Conservation (phyloP, 2,888 invertebrate species). For the Hyposoter didymator region DNA sequence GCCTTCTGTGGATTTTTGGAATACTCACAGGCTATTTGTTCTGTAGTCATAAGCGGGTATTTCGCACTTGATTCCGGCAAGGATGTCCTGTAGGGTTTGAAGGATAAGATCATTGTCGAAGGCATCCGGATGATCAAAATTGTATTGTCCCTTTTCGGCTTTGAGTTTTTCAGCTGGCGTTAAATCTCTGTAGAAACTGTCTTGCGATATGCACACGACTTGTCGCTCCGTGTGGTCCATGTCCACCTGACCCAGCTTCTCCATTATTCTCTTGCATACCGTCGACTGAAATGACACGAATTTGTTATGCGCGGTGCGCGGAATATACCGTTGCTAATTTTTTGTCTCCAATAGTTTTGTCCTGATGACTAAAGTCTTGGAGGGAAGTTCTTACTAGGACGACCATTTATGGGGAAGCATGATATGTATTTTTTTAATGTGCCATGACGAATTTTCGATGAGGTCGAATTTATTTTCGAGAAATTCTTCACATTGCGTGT, state of each 20-base stretch:
- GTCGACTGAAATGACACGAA: slow-evolving; percentile 90
- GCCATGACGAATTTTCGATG: neutral
- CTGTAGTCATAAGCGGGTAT: slow-evolving; percentile 98
- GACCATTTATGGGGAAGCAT: neutral
- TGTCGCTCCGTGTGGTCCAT: slow-evolving; percentile 95
- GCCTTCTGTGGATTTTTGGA: neutral
- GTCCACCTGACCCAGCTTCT: slow-evolving; percentile 96
- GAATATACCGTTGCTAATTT: neutral
- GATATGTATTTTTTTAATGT: neutral
- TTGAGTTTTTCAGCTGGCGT: slow-evolving; percentile 91
- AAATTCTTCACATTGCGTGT: neutral
- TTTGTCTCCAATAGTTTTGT: neutral
- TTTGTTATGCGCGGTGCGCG: neutral
- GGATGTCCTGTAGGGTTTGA: slow-evolving; percentile 92
- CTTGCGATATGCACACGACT: slow-evolving; percentile 97
- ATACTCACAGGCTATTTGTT: slow-evolving; percentile 92
- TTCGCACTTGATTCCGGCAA: slow-evolving; percentile 94
- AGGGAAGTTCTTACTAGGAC: neutral
- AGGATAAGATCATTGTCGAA: slow-evolving; percentile 95
- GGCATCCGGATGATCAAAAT: slow-evolving; percentile 99
- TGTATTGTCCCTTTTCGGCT: slow-evolving; percentile 96
- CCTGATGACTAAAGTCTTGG: neutral
- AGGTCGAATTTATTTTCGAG: neutral
- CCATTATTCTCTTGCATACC: slow-evolving; percentile 98
- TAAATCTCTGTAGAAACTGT: slow-evolving; percentile 97